phyloP scores from a whole-genome alignment of 1,140 invertebrate genomes.

The Venturia canescens region DNA sequence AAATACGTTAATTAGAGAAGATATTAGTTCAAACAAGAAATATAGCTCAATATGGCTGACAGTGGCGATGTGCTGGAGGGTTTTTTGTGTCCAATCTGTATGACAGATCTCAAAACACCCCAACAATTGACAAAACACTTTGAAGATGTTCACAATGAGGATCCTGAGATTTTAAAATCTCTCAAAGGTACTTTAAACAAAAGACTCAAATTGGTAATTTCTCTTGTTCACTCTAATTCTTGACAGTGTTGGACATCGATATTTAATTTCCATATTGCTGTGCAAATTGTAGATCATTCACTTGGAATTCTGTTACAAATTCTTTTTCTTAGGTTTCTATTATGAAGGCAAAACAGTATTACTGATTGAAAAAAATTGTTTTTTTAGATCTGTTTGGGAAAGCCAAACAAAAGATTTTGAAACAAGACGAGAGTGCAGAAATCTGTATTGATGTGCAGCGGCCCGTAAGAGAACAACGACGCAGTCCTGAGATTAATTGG shows the following conservation, averaged over 20 bases:
- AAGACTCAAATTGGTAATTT: background rate
- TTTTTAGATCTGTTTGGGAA: slow-evolving; percentile 88
- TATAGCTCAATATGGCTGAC: slow-evolving; percentile 69
- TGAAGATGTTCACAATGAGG: slow-evolving; percentile 91
- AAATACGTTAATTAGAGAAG: background rate
- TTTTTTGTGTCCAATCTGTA: slow-evolving; percentile 95
- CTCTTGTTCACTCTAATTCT: too few species aligned
- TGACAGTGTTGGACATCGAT: too few species aligned
- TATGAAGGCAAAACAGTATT: too few species aligned
- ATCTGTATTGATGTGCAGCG: slow-evolving; percentile 76
- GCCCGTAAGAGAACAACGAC: slow-evolving; percentile 54
- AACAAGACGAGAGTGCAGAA: slow-evolving; percentile 83
- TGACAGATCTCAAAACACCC: slow-evolving; percentile 90
- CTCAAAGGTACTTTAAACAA: slow-evolving; percentile 83
- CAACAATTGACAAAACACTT: slow-evolving; percentile 91
- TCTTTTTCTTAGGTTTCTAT: too few species aligned
- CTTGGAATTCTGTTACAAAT: too few species aligned
- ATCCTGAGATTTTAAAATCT: slow-evolving; percentile 93
- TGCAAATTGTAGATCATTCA: too few species aligned
- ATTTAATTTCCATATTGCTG: too few species aligned
- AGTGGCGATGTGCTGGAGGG: slow-evolving; percentile 88
- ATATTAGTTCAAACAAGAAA: background rate
- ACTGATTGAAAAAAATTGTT: slow-evolving; percentile 1
- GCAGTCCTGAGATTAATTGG: slow-evolving; percentile 73
- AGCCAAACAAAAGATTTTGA: slow-evolving; percentile 92